Evolutionary conservation across 1,140 invertebrate genomes (phyloP).

Genomic region (Fopius arisanus): DNA sequence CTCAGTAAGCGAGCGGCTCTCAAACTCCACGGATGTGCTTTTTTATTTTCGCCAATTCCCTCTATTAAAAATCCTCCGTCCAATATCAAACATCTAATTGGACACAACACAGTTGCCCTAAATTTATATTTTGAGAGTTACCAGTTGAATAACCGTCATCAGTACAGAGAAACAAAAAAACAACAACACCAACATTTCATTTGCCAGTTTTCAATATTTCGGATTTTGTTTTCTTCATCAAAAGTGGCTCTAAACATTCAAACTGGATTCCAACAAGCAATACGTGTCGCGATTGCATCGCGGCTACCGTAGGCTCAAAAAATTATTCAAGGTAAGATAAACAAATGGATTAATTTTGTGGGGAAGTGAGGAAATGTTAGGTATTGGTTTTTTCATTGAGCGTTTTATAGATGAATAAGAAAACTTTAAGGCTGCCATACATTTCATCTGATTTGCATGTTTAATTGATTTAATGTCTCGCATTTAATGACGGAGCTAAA

Average conservation of each 20-base stretch:
- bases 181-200: neutral
- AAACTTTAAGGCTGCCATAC: neutral
- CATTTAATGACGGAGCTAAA: neutral
- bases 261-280: slow-evolving; percentile 66
- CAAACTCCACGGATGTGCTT: slow-evolving; percentile 38
- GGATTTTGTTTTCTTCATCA: slow-evolving; percentile 30
- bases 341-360: neutral
- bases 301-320: slow-evolving; percentile 64
- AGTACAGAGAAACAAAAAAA: neutral
- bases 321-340: slow-evolving; percentile 62
- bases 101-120: neutral
- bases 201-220: neutral
- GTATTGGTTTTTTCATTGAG: too few species aligned
- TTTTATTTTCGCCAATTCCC: slow-evolving; percentile 14
- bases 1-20: slow-evolving; percentile 63
- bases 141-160: slow-evolving; percentile 9
- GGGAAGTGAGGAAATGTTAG: neutral
- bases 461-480: neutral
- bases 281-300: slow-evolving; percentile 65
- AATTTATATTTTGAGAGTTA: slow-evolving; percentile 24
- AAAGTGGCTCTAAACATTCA: slow-evolving; percentile 63
- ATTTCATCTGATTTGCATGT: neutral
- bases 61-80: neutral
- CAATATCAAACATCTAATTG: neutral
- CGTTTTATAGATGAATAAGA: too few species aligned